Conservation (phyloP, 2,113 vertebrate genomes). For the Chaetorhynchus papuensis region DNA sequence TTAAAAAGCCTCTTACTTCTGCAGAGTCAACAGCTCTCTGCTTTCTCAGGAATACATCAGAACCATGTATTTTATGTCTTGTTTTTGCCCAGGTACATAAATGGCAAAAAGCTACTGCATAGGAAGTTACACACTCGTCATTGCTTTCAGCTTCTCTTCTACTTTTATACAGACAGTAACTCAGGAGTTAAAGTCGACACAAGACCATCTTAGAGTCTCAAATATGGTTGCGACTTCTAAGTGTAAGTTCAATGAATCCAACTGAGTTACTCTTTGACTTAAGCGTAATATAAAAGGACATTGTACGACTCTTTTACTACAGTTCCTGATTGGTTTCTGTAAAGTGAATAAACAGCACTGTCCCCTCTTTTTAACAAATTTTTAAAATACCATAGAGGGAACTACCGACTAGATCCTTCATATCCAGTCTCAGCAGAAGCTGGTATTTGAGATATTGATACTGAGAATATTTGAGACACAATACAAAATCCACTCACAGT, state of each 20-base stretch:
- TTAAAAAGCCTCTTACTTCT: not conserved
- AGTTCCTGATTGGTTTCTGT: not conserved
- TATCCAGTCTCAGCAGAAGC: not conserved
- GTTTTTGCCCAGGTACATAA: not conserved
- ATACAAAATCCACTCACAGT: not conserved
- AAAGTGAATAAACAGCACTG: not conserved
- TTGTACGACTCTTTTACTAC: not conserved
- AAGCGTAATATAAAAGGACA: not conserved
- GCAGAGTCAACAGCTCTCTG: not conserved
- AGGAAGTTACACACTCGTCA: not conserved
- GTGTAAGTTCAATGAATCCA: not conserved
- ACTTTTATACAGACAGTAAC: not conserved
- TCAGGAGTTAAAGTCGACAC: fast-evolving
- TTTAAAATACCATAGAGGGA: not conserved
- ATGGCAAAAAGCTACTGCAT: not conserved
- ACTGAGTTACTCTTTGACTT: not conserved
- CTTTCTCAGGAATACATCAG: not conserved
- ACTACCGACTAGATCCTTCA: not conserved
- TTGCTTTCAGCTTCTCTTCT: not conserved
- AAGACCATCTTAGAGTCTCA: not conserved
- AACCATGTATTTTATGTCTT: too few species aligned
- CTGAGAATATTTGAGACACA: not conserved
- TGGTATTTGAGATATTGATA: too few species aligned
- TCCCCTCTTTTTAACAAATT: not conserved
- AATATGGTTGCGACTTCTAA: not conserved